Evolutionary conservation across 1,140 invertebrate genomes (phyloP).

Genomic region (Diprion similis): DNA sequence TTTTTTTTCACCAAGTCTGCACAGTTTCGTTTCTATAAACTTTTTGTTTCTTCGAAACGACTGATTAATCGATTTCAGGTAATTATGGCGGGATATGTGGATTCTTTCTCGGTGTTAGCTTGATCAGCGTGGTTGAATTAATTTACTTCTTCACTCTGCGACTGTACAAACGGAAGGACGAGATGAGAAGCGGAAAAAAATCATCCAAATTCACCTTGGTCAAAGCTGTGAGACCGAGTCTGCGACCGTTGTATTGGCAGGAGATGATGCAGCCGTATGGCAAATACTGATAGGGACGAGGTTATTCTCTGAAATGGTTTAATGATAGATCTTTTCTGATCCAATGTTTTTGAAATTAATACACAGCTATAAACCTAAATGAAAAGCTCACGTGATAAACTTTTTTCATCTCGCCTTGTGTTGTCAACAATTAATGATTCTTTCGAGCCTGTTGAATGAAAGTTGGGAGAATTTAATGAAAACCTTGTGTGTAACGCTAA

Average conservation of each 20-base stretch:
- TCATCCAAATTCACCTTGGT: neutral
- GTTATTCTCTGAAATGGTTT: neutral
- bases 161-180: neutral
- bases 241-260: neutral
- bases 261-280: neutral
- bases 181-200: neutral
- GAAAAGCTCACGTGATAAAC: too few species aligned
- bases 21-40: neutral
- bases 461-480: too few species aligned
- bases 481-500: too few species aligned
- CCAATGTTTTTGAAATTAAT: too few species aligned
- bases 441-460: too few species aligned
- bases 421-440: too few species aligned
- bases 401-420: too few species aligned
- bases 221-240: neutral
- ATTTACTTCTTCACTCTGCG: conserved; percentile 56
- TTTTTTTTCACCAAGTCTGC: conserved; percentile 16
- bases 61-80: conserved; percentile 43
- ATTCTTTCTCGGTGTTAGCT: conserved; percentile 64
- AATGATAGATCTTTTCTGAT: too few species aligned
- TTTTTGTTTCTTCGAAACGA: too few species aligned
- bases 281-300: neutral
- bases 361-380: too few species aligned
- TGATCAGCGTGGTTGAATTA: conserved; percentile 63
- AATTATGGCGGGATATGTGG: conserved; percentile 64